These are phyloP conservation scores for Micromys minutus DNA, from an alignment of 2,113 vertebrate genomes.

Conservation along the genomic window DNA sequence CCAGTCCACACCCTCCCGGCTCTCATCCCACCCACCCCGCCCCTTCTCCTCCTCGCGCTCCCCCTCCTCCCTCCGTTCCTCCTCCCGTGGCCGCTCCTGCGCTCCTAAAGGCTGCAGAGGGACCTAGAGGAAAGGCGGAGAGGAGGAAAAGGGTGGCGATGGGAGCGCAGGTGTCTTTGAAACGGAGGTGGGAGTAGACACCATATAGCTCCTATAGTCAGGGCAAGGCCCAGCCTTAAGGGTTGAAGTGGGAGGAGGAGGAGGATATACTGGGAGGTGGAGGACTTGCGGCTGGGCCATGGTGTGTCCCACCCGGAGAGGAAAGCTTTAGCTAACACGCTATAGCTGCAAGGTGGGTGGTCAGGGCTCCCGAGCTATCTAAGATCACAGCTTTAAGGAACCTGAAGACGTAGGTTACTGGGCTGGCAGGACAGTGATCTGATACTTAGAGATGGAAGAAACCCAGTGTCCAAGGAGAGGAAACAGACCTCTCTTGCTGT, in stretches of 20 bases:
- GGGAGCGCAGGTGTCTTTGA: conserved; percentile 62
- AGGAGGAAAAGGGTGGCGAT: conserved; percentile 53
- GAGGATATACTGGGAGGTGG: background rate
- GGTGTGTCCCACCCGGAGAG: background rate
- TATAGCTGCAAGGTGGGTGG: background rate
- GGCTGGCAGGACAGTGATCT: background rate
- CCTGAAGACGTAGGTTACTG: background rate
- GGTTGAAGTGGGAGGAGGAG: background rate
- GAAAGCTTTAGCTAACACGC: background rate
- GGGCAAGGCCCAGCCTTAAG: conserved; percentile 13
- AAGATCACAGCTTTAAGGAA: background rate
- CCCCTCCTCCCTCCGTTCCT: conserved; percentile 62
- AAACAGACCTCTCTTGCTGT: background rate
- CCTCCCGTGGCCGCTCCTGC: conserved; percentile 51
- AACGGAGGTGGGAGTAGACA: background rate
- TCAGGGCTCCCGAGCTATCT: background rate
- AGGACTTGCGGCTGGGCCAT: background rate
- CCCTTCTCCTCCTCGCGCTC: conserved; percentile 49
- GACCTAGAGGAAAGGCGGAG: conserved; percentile 49
- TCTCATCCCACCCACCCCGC: conserved; percentile 73
- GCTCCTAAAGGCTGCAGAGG: conserved; percentile 23
- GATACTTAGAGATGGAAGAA: background rate
- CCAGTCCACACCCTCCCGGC: conserved; percentile 73
- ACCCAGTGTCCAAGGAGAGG: background rate
- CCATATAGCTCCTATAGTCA: background rate